Evolutionary conservation across 2,113 vertebrate genomes (phyloP).

Genomic region (Rhinogobius similis): DNA sequence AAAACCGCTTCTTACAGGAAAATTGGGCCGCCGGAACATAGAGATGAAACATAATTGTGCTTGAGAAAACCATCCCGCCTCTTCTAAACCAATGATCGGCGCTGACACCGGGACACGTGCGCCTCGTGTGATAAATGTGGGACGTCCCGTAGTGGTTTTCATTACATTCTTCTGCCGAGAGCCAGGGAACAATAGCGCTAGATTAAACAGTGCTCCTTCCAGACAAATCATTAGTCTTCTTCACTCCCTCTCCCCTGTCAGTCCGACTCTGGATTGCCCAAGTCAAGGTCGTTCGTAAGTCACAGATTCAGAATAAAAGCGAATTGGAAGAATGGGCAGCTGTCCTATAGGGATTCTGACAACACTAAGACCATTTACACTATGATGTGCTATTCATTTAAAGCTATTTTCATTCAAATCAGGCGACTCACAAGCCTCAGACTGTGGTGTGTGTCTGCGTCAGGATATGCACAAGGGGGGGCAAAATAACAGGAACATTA

Average conservation of each 20-base stretch:
- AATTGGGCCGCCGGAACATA: conserved; percentile 12
- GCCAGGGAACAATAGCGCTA: conserved; percentile 59
- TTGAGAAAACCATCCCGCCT: conserved; percentile 1
- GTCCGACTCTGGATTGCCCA: conserved; percentile 44
- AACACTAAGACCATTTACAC: conserved; percentile 19
- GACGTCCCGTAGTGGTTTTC: conserved; percentile 44
- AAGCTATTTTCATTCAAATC: conserved; percentile 40
- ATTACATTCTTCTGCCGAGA: conserved; percentile 49
- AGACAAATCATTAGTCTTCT: conserved; percentile 63
- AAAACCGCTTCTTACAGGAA: conserved; percentile 29
- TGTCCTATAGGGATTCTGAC: conserved; percentile 39
- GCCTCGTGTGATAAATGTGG: conserved; percentile 48
- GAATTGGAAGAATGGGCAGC: conserved; percentile 22
- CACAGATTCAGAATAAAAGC: conserved; percentile 32
- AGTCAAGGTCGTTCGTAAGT: conserved; percentile 67
- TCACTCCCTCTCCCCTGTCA: conserved; percentile 45
- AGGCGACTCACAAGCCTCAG: background rate
- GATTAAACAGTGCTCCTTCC: conserved; percentile 65
- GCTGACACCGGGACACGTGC: conserved; percentile 9
- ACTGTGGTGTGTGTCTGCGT: background rate
- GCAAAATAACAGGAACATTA: conserved; percentile 18
- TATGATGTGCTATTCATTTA: conserved; percentile 17
- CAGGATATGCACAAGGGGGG: background rate
- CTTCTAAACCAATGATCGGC: background rate
- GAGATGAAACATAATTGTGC: conserved; percentile 15